Base-by-base conservation (phyloP, 2,888 invertebrate genomes). In the Prionchulus punctatus region DNA sequence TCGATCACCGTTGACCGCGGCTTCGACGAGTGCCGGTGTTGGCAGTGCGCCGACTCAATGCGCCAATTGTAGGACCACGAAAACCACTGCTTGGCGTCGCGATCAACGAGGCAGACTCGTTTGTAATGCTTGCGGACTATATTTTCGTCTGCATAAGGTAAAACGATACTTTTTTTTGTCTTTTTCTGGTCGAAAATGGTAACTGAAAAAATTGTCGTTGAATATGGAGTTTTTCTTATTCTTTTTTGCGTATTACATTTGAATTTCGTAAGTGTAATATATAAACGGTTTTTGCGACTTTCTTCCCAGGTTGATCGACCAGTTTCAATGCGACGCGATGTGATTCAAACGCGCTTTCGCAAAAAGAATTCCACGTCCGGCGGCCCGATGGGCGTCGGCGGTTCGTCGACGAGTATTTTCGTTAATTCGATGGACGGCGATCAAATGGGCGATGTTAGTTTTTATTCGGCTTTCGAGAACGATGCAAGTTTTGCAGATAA, bases 101-200 rank as follows among this genome's bases (percentile, higher is more conserved):
- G 66, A 67, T 55, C 57, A 64, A 53, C 54, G 57, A n/a, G 67
- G 66, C 25, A 62, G 62, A 55, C 60, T 68, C 27, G 68, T 68
- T 47, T 68, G 68, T 61, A 68, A 68, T 55, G 68, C 68, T 1
- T 68, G 68, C 55, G 68, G 68, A n/a, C 60, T 68, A 27, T 68
- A 68, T 59, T 68, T 62, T 60, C 58, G 68, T 58, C 61, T 68
- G 52, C 68, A 68, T 57, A 62, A 64, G 61, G 67, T 68, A 36
- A 55, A n/a, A n/a, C n/a, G n/a, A n/a, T n/a, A n/a, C n/a, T n/a
- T n/a, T n/a, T n/a, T n/a, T n/a, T n/a, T n/a, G n/a, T n/a, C n/a
- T n/a, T n/a, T n/a, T n/a, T n/a, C n/a, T n/a, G n/a, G n/a, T n/a
- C n/a, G n/a, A n/a, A n/a, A n/a, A n/a, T n/a, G n/a, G n/a, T n/a